A percentile compares a stretch with the other conserved stretches of the same genome.
These are phyloP conservation scores for Heptranchias perlo DNA, from an alignment of 2,113 vertebrate genomes.

Conservation along the genomic window DNA sequence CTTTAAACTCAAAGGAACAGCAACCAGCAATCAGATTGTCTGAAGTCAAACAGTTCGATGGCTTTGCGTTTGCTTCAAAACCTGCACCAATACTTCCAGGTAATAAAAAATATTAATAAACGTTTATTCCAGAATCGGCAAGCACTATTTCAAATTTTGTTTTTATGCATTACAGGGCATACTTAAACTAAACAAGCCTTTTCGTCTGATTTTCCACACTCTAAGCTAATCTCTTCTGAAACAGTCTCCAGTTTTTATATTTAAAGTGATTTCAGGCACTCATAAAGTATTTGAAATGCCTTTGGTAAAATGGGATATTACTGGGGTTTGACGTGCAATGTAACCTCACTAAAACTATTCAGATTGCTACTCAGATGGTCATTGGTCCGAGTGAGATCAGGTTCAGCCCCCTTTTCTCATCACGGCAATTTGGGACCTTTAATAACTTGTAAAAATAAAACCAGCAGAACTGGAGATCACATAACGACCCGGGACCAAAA, in stretches of 20 bases:
- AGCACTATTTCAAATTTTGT: not conserved
- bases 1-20: not conserved
- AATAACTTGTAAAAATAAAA: not conserved
- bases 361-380: not conserved
- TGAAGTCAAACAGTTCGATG: conserved; percentile 17
- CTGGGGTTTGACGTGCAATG: not conserved
- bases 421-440: too few species aligned
- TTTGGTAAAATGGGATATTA: not conserved
- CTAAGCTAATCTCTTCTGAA: not conserved
- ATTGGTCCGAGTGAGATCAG: not conserved
- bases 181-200: not conserved
- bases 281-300: not conserved
- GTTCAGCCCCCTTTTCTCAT: not conserved
- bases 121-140: not conserved
- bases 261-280: not conserved
- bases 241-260: not conserved
- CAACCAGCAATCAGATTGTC: not conserved
- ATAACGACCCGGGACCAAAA: not conserved
- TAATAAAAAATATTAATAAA: not conserved
- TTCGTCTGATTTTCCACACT: not conserved
- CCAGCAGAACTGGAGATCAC: not conserved
- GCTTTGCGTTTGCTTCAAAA: not conserved
- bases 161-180: too few species aligned
- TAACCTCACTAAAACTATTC: not conserved
- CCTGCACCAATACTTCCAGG: not conserved